Evolutionary conservation across 2,113 vertebrate genomes (phyloP).

Genomic region (Acanthisitta chloris): DNA sequence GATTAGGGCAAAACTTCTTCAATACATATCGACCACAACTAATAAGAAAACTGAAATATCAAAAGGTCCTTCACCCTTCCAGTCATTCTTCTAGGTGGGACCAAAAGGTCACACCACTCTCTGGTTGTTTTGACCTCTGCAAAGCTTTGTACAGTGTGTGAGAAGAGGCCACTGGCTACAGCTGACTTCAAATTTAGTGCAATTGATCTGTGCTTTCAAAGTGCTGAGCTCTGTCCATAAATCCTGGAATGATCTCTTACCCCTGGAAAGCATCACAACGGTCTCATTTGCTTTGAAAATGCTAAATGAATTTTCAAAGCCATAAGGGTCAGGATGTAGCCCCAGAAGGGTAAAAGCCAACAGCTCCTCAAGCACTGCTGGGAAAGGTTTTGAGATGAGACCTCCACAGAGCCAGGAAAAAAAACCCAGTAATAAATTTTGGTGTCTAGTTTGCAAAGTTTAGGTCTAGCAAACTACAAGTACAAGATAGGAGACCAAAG

Average conservation of each 20-base stretch:
- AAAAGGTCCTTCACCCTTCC: conserved; percentile 46
- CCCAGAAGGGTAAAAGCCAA: background rate
- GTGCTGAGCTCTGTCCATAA: conserved; percentile 47
- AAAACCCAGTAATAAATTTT: background rate
- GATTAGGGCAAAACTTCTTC: conserved; percentile 32
- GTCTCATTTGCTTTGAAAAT: conserved; percentile 45
- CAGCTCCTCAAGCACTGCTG: background rate
- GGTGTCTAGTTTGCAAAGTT: background rate
- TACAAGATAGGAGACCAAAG: background rate
- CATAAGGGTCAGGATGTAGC: background rate
- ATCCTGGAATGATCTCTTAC: conserved; percentile 52
- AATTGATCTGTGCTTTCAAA: conserved; percentile 65
- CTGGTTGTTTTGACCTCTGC: conserved; percentile 18
- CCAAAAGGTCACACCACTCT: conserved; percentile 37
- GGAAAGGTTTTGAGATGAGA: background rate
- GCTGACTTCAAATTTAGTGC: conserved; percentile 48
- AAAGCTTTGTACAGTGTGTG: background rate
- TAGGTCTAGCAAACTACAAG: background rate
- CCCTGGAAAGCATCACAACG: conserved; percentile 24
- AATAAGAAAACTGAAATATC: conserved; percentile 66
- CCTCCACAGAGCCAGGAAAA: background rate
- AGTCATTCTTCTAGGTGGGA: background rate
- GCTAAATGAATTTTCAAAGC: conserved; percentile 53
- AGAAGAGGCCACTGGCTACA: background rate
- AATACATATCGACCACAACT: conserved; percentile 30